Evolutionary conservation across 2,888 invertebrate genomes (phyloP).

Genomic region (Nebria salina): DNA sequence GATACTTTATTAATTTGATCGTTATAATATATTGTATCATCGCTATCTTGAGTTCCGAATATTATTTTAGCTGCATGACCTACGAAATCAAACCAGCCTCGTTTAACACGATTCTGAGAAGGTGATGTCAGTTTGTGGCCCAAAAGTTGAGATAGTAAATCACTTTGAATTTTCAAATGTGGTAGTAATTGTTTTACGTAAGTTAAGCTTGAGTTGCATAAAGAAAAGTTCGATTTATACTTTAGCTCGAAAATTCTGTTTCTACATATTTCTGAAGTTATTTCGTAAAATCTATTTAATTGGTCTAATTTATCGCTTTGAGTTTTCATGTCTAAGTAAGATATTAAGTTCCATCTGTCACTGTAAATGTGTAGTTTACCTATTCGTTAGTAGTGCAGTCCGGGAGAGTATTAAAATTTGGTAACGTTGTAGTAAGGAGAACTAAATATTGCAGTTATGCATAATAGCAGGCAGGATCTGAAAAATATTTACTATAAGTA

Average conservation of each 20-base stretch:
- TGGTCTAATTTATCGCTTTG: too few relatives aligned
- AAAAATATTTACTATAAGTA: too few relatives aligned
- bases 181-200: conserved; percentile 12
- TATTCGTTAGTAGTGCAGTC: too few relatives aligned
- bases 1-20: conserved; percentile 26
- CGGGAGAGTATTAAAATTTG: too few relatives aligned
- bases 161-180: conserved; percentile 11
- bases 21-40: conserved; percentile 26
- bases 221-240: not conserved
- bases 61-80: conserved; percentile 27
- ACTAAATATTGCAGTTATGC: too few relatives aligned
- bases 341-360: conserved; percentile 6
- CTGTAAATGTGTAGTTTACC: too few relatives aligned
- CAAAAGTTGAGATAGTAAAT: conserved; percentile 12
- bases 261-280: conserved; percentile 2
- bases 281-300: too few relatives aligned
- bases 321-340: not conserved
- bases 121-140: conserved; percentile 14
- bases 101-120: conserved; percentile 2
- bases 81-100: conserved; percentile 33
- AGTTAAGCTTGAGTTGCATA: not conserved
- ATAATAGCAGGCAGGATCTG: too few relatives aligned
- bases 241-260: not conserved
- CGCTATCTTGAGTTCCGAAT: conserved; percentile 24
- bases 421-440: too few relatives aligned